Base-by-base conservation (phyloP, 2,888 invertebrate genomes). In the Trachelus troglodyta region DNA sequence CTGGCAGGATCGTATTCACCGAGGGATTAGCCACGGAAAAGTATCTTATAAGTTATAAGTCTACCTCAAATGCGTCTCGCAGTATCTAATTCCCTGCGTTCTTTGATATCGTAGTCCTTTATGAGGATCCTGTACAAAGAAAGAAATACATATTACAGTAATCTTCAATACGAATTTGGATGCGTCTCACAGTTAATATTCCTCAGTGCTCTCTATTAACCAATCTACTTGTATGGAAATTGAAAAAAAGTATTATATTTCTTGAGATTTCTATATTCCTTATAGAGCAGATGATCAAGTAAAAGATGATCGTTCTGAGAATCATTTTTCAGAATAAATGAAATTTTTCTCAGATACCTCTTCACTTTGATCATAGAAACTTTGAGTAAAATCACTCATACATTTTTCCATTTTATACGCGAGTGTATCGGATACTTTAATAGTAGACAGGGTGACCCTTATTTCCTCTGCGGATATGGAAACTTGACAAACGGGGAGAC, bases 81-180 rank as follows among this genome's bases (percentile, higher is more conserved):
- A 83, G 80, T 84, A 87, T 84, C 87, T 89, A 88, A 89, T 85
- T 85, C 85, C 85, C 82, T 40, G 76, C 81, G 83, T 81, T 84
- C 85, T 86, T 84, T 85, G 83, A 85, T 84, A 85, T 82, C 81
- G 76, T 77, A 81, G 76, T 82, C 79, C 81, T 84, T 83, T 82
- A 83, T 83, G 77, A 68, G 79, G 80, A 81, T 75, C 82, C 79
- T 77, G 78, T 82, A 84, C 84, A 84, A 83, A 84, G 84, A 82
- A 81, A 80, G 85, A 89, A 88, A 90, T 90, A 90, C 89, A 89
- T 89, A 89, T 88, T 84, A 85, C 82, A 12, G 75, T 78, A 78
- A 78, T 78, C 78, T 73, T 71, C 30, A 75, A 76, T 69, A n/a
- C 34, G 74, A 33, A 34, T 69, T 37, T 35, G 30, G 69, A 77